These are phyloP conservation scores for Crypturellus tataupa DNA, from an alignment of 2,797 vertebrate genomes.

Conservation along the genomic window DNA sequence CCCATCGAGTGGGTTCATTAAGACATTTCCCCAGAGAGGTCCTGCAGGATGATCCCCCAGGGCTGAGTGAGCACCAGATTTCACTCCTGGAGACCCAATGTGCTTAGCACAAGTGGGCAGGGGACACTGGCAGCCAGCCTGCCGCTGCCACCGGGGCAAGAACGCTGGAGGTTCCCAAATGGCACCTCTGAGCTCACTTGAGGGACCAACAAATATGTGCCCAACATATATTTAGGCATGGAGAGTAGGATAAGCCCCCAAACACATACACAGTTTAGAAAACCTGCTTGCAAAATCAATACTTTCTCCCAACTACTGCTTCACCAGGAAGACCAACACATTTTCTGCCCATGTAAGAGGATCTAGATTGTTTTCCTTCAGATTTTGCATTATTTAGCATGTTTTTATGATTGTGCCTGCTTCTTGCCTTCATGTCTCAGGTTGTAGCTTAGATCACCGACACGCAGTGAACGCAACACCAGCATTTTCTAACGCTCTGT, in stretches of 20 bases:
- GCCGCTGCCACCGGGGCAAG: accelerated
- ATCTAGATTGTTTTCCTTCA: neutral
- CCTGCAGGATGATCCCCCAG: neutral
- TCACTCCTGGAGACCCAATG: neutral
- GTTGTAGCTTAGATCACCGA: neutral
- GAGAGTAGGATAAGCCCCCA: neutral
- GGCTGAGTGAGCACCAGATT: neutral
- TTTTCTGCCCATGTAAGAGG: neutral
- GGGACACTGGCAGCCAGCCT: accelerated
- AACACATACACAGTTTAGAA: no score
- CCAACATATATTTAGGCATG: accelerated
- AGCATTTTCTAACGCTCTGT: neutral
- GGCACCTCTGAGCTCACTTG: neutral
- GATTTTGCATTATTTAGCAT: neutral
- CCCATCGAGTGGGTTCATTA: neutral
- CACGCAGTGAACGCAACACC: neutral
- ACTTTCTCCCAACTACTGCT: neutral
- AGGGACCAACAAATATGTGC: neutral
- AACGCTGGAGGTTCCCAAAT: accelerated
- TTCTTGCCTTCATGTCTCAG: neutral
- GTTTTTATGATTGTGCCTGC: neutral
- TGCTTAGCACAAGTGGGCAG: neutral
- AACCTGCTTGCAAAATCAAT: neutral
- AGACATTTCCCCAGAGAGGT: neutral
- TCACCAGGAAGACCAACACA: neutral